Base-by-base conservation (phyloP, 2,888 invertebrate genomes). In the Drepana falcataria region DNA sequence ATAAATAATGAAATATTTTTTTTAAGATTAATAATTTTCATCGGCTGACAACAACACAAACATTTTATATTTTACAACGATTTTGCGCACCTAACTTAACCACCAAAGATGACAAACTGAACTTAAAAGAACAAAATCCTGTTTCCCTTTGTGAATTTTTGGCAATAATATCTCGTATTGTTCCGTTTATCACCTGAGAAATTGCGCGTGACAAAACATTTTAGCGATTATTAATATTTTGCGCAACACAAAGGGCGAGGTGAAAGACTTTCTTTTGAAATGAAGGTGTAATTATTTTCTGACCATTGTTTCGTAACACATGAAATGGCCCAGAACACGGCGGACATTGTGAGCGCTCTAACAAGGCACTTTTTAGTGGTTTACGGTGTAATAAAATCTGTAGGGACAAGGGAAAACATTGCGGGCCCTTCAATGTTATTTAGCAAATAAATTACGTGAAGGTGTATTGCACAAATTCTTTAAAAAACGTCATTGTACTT, bases 281-380 rank as follows among this genome's bases (percentile, higher is more conserved):
- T 73, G 60, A 76, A 87, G 81, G 85, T 87, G 86, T 81, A 85
- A 88, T 88, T 83, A 87, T 85, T 77, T 68, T 63, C 63, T 51
- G 65, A 69, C 72, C 74, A 75, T 87, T 87, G 83, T 87, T 81
- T 84, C 66, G 75, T 79, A 83, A 85, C 75, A 74, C 60, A 72
- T 58, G 65, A 84, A 84, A 90, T 87, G 81, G 77, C 51, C 75
- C 81, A 77, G 75, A 83, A 85, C 87, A 83, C 81, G 77, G 83
- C 77, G 75, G 72, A 76, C 79, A 77, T 82, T 80, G 83, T 83
- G 73, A 72, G 64, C 67, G 66, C 66, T 76, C 68, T 79, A 75
- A 79, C 82, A 79, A 85, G 83, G 81, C 78, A 81, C 83, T 82
- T 85, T 87, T 88, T 87, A 85, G 88, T 83, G 90, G 90, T 90